Base-by-base conservation (phyloP, 2,888 invertebrate species). In the Macrophya annulata region DNA sequence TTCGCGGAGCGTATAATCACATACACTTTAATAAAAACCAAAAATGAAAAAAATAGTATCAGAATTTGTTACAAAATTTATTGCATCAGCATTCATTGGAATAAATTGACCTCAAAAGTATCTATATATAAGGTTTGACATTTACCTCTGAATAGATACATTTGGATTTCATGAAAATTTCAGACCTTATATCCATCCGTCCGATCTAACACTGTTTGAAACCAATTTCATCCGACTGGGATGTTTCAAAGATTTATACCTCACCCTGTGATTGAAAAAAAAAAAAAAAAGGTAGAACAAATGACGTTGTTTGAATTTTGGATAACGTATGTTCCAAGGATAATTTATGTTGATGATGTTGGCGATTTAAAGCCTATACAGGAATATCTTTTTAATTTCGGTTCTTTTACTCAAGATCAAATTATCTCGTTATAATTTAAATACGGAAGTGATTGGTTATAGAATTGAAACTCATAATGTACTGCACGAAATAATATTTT, bases 151-250 rank as follows among this genome's bases (percentile, higher is more conserved):
- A 37, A 68, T 17, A 68, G 37, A 37, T 31, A 37, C 37, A 68
- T 68, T 68, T 17, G 37, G 17, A 37, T 68, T 68, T 68, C 68
- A 68, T 68, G 68, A 68, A 68, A 68, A 37, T 37, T 68, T 37
- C 68, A 68, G 37, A 37, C 17, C 15, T 37, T 12, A 25, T 9
- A 8, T 59, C n/a, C 37, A 68, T 25, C n/a, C 25, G n/a, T 45
- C 21, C 45, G 45, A 45, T 74, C 43, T 43, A n/a, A 43, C 12
- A 72, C 12, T 25, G 25, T 48, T 74, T 2, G 45, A 25, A 74
- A 21, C 45, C 74, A 43, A 45, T 74, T 74, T 48, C 45, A 74
- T 45, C 45, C 43, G 0, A 43, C 5, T 6, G 21, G 10, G 15
- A 43, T 45, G 25, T 21, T 45, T 45, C 45, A 6, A 25, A 12